These are phyloP conservation scores for Octodonta nipae DNA, from an alignment of 2,888 invertebrate species.

Conservation along the genomic window DNA sequence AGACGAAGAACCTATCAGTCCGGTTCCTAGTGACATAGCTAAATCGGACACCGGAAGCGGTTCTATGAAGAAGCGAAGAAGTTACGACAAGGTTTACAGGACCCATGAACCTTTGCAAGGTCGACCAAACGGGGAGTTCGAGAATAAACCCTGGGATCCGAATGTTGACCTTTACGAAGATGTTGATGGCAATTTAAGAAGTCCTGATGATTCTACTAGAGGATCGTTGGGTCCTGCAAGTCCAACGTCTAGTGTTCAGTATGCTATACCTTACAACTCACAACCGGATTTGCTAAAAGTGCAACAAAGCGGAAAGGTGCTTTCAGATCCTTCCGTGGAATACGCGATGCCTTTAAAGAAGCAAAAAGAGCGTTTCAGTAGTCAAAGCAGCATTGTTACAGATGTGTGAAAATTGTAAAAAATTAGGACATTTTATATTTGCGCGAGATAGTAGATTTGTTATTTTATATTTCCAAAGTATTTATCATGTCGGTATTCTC, in stretches of 20 bases:
- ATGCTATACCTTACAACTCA: slow-evolving; percentile 14
- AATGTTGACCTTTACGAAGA: slow-evolving; percentile 15
- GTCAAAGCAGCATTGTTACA: slow-evolving; percentile 30
- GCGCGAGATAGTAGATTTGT: too few species aligned
- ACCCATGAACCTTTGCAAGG: slow-evolving; percentile 68
- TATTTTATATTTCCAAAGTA: too few species aligned
- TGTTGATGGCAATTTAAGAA: too few species aligned
- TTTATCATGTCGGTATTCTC: too few species aligned
- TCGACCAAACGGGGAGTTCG: slow-evolving; percentile 64
- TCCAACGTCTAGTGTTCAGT: slow-evolving; percentile 15
- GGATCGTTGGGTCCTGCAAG: slow-evolving; percentile 13
- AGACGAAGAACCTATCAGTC: slow-evolving; percentile 26
- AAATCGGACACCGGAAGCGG: slow-evolving; percentile 16
- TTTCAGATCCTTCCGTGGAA: slow-evolving; percentile 20
- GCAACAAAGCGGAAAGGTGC: slow-evolving; percentile 8
- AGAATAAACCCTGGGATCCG: slow-evolving; percentile 67
- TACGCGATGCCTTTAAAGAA: slow-evolving; percentile 21
- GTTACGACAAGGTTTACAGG: slow-evolving; percentile 69
- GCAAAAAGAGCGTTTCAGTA: slow-evolving; percentile 21
- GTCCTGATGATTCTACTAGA: background rate
- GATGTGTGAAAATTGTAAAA: too few species aligned
- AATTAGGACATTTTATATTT: too few species aligned
- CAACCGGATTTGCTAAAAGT: slow-evolving; percentile 18
- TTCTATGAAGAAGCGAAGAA: slow-evolving; percentile 47
- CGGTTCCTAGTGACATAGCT: slow-evolving; percentile 19